Base-by-base conservation (phyloP, 2,888 invertebrate genomes). In the Hofmannophila pseudospretella region DNA sequence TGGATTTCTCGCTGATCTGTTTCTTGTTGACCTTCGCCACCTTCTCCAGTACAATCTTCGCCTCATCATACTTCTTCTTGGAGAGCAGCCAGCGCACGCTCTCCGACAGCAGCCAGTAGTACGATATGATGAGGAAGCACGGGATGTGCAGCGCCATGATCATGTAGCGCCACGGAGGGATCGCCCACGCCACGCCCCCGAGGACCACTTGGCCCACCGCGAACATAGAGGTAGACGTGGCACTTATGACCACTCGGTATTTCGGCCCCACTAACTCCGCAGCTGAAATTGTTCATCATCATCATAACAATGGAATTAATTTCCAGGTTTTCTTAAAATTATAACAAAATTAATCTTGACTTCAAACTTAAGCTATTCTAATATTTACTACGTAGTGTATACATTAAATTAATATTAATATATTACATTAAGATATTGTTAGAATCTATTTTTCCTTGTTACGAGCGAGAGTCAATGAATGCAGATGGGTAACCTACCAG, bases 11-110 rank as follows among this genome's bases (percentile, higher is more conserved):
- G 2, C 48, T 51, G 13, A 58, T 14, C 20, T 33, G 12, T 9
- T 36, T 38, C 25, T 31, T 35, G 27, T 42, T 42, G 9, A 34
- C 67, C 46, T 65, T 71, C 0, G 91, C 89, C n/a, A 91, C 88
- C 44, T 75, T 82, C 11, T 77, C 75, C 13, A 91, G 67, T 5
- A 90, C 87, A 8, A 58, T 60, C 44, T 88, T 88, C 0, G 91
- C 91, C 45, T 90, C 87, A 7, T 89, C 84, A 37, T 84, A 80
- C 42, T 88, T 80, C 3, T 89, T 89, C 51, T 90, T 90, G 20
- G 90, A 89, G 19, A 92, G 62, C 16, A 92, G 79, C 93, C 94
- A 94, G 44, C 93, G 80, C 9, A 91, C 80, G 13, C 91, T 91
- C 69, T 92, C 92, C 0, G 90, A 89, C 30, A 90, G 68, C 2